Conservation (phyloP, 2,888 invertebrate genomes). For the Podotricha telesiphe region DNA sequence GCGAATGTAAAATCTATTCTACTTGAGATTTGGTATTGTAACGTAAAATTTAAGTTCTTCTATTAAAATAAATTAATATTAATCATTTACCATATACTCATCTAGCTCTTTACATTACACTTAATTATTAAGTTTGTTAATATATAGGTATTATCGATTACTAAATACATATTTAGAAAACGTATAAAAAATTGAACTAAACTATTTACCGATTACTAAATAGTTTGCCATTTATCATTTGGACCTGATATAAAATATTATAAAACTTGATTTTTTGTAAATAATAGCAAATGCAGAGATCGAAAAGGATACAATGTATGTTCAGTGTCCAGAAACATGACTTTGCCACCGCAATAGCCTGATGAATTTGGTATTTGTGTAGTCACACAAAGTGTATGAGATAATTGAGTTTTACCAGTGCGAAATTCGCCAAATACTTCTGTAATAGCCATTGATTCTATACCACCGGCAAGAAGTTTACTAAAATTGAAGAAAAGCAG, state of each 20-base stretch:
- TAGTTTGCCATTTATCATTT: too few relatives aligned
- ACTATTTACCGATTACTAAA: too few relatives aligned
- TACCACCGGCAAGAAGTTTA: constrained; percentile 89
- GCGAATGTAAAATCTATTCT: too few relatives aligned
- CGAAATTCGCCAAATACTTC: constrained; percentile 93
- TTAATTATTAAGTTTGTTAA: too few relatives aligned
- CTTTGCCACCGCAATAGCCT: constrained; percentile 90
- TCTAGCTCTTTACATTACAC: too few relatives aligned
- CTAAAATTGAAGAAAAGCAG: constrained; percentile 63
- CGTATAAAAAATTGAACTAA: too few relatives aligned
- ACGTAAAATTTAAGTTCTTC: too few relatives aligned
- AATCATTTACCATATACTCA: too few relatives aligned
- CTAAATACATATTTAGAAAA: too few relatives aligned
- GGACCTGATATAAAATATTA: background rate
- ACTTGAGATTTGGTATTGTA: too few relatives aligned
- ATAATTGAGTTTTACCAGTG: constrained; percentile 91
- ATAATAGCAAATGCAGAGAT: background rate
- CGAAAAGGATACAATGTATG: constrained; percentile 91
- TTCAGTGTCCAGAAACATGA: constrained; percentile 92
- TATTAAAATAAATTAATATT: too few relatives aligned
- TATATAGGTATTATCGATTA: too few relatives aligned
- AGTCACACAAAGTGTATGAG: constrained; percentile 91
- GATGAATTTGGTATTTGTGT: constrained; percentile 88
- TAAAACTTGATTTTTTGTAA: background rate
- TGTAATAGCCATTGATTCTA: constrained; percentile 93